Evolutionary conservation across 2,888 invertebrate genomes (phyloP), one percentile per base, ranked within the genome.

Genomic region (Caenorhabditis sulstoni): DNA sequence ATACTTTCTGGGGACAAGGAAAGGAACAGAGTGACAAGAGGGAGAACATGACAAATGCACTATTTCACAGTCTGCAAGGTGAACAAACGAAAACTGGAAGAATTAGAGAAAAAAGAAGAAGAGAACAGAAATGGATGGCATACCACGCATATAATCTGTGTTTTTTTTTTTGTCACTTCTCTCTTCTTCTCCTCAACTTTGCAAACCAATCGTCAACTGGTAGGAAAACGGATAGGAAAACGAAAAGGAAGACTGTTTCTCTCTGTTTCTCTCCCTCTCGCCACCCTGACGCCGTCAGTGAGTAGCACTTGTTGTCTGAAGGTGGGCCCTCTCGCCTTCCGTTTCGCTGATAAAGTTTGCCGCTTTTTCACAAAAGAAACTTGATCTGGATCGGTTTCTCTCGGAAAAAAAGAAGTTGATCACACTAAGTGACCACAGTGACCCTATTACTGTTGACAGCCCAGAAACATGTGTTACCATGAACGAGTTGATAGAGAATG

Each of bases 281-380:
- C n/a, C n/a, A 29, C 29, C 4, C 29, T 29, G 29, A 29, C 29
- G 29, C 45, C 57, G 57, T 50, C 59, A 44, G 52, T 68, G 68
- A 68, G 61, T 59, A 68, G 61, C 68, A 68, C 59, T 68, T 49
- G 41, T 59, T 50, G 58, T 67, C 49, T 37, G 53, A 53, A 52
- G 52, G 29, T 29, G 45, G 53, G 12, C 22, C 16, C 18, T 39
- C 16, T 18, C 49, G 37, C 39, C 20, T 57, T 61, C 45, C 59
- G 68, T 50, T 59, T 68, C 44, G 45, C 59, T 70, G 70, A 70
- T 70, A 70, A 70, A 70, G 18, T 70, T 70, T 29, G 61, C 37
- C 44, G 44, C 35, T 68, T 68, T 68, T 41, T 16, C 3, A 29
- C n/a, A 50, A 44, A n/a, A 23, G 44, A 70, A 70, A 61, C 70